phyloP scores from a whole-genome alignment of 2,888 invertebrate genomes.

The Lepeophtheirus nordmannii region DNA sequence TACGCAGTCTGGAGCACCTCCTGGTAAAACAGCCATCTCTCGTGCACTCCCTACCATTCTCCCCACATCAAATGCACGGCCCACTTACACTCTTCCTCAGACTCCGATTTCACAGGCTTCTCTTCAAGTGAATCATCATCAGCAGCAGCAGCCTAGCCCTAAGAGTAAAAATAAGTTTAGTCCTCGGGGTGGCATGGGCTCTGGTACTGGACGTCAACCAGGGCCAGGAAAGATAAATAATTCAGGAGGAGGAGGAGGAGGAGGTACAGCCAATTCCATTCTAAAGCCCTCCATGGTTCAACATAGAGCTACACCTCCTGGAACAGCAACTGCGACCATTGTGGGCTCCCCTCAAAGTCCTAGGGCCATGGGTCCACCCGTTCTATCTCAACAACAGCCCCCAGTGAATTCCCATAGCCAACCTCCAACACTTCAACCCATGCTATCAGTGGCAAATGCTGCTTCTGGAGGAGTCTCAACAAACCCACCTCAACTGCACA shows the following conservation, averaged over 20 bases:
- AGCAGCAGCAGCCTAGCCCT: constrained; percentile 7
- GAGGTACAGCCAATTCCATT: constrained; percentile 2
- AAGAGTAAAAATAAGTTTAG: constrained; percentile 21
- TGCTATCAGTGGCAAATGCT: background rate
- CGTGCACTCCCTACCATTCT: constrained; percentile 10
- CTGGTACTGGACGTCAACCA: background rate
- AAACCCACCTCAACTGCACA: background rate
- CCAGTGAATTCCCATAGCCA: background rate
- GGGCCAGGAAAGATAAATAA: no score
- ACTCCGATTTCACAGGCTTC: background rate
- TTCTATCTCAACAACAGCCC: background rate
- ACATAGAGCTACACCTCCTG: background rate
- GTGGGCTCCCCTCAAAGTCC: background rate
- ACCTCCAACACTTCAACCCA: constrained; percentile 15
- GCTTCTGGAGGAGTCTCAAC: background rate
- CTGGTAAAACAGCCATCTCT: constrained; percentile 20
- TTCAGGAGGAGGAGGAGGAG: background rate
- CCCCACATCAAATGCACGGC: background rate
- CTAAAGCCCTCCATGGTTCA: constrained; percentile 2
- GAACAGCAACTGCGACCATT: background rate
- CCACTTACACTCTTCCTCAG: background rate
- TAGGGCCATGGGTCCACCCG: background rate
- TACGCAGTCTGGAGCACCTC: background rate
- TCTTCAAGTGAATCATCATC: background rate
- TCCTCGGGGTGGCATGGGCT: background rate